Evolutionary conservation across 2,888 invertebrate species (phyloP).

Genomic region (Carabus problematicus): DNA sequence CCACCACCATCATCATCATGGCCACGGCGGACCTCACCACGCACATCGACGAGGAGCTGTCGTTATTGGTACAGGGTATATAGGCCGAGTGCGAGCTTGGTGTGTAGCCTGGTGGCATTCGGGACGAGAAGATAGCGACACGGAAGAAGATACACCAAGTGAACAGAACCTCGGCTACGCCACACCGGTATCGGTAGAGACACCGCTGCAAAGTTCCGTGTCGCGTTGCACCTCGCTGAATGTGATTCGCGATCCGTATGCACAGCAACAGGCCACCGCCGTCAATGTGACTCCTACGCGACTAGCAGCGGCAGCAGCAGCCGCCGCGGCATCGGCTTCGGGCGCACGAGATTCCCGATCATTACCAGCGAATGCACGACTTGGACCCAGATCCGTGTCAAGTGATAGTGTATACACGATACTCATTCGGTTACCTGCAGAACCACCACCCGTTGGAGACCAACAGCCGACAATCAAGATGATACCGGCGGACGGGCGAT

Average conservation of each 20-base stretch:
- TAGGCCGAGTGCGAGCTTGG: conserved; percentile 69
- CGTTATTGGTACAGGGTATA: conserved; percentile 19
- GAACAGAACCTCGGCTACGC: conserved; percentile 71
- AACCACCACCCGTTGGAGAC: conserved; percentile 48
- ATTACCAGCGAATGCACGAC: conserved; percentile 66
- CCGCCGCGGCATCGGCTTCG: conserved; percentile 42
- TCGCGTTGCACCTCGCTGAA: conserved; percentile 86
- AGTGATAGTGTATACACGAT: conserved; percentile 90
- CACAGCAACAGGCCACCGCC: conserved; percentile 35
- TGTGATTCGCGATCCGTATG: conserved; percentile 64
- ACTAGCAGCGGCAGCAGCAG: conserved; percentile 46
- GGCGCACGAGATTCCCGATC: conserved; percentile 68
- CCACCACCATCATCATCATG: conserved; percentile 54
- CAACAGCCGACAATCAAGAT: conserved; percentile 82
- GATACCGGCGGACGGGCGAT: conserved; percentile 67
- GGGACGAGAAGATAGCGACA: conserved; percentile 81
- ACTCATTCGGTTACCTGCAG: conserved; percentile 83
- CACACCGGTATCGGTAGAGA: conserved; percentile 84
- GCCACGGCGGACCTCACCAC: conserved; percentile 49
- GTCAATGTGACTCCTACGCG: conserved; percentile 58
- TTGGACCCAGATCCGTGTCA: conserved; percentile 68
- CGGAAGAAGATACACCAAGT: conserved; percentile 80
- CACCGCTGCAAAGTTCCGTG: conserved; percentile 84
- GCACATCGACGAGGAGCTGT: conserved; percentile 57
- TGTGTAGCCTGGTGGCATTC: conserved; percentile 93